Evolutionary conservation across 2,888 invertebrate genomes (phyloP).

Genomic region (Julus scanicus): DNA sequence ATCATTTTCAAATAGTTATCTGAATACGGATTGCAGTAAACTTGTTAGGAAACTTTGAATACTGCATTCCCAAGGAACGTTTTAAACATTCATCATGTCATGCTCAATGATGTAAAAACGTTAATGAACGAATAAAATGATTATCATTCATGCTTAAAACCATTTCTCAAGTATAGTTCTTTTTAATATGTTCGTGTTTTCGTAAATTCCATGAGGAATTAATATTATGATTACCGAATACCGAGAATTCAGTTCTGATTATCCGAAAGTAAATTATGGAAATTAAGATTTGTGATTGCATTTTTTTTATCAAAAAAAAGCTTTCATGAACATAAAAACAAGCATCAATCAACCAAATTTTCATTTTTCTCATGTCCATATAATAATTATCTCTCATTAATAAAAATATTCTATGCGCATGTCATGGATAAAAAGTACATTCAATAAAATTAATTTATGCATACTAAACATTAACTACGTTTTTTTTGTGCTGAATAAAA

Average conservation of each 20-base stretch:
- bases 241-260: background rate
- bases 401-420: background rate
- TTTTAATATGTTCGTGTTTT: background rate
- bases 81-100: no score
- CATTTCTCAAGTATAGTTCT: background rate
- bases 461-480: background rate
- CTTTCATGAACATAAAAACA: background rate
- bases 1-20: no score
- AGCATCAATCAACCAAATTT: background rate
- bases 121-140: background rate
- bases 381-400: constrained; percentile 19
- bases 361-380: background rate
- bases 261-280: background rate
- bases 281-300: constrained; percentile 10
- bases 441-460: constrained; percentile 13
- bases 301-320: background rate
- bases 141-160: background rate
- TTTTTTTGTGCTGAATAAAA: background rate
- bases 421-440: background rate
- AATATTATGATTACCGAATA: background rate
- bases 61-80: no score
- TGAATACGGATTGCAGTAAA: no score
- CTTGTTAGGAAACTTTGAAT: no score
- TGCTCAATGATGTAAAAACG: background rate
- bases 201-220: background rate